Conservation (phyloP, 2,888 invertebrate genomes). For the Trypoxylon attenuatum region DNA sequence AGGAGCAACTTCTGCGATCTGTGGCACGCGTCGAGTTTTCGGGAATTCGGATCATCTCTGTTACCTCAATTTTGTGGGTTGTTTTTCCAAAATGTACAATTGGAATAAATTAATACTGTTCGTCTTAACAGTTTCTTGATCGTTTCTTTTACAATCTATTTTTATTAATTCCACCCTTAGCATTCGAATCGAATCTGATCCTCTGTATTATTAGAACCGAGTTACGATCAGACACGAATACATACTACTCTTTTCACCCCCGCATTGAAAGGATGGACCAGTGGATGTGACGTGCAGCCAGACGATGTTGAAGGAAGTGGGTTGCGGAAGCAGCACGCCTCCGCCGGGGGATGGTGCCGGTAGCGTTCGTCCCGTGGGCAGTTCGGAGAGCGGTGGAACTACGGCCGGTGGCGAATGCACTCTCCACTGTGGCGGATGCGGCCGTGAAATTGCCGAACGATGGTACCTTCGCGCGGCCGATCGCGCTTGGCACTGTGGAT, state of each 20-base stretch:
- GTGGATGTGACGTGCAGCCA: slow-evolving; percentile 37
- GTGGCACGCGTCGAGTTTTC: slow-evolving; percentile 13
- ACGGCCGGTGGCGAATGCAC: slow-evolving; percentile 46
- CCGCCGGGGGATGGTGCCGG: slow-evolving; percentile 75
- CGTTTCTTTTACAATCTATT: no score
- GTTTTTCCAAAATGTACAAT: no score
- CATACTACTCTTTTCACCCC: no score
- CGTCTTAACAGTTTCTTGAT: no score
- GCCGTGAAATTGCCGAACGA: slow-evolving; percentile 79
- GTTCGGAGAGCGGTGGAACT: slow-evolving; percentile 62
- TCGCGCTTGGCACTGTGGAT: slow-evolving; percentile 91
- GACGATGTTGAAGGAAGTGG: slow-evolving; percentile 82
- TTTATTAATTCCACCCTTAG: no score
- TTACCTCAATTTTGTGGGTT: no score
- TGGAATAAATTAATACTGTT: no score
- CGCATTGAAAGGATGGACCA: slow-evolving; percentile 51
- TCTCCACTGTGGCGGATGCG: slow-evolving; percentile 78
- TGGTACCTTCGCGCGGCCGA: slow-evolving; percentile 90
- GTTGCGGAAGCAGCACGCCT: slow-evolving; percentile 74
- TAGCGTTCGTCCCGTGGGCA: slow-evolving; percentile 71
- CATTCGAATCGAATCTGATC: no score
- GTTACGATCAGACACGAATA: no score
- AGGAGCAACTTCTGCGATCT: slow-evolving; percentile 21
- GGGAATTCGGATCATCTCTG: no score
- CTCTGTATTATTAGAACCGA: no score